Base-by-base conservation (phyloP, 2,888 invertebrate genomes). In the Leucophenga maculata region DNA sequence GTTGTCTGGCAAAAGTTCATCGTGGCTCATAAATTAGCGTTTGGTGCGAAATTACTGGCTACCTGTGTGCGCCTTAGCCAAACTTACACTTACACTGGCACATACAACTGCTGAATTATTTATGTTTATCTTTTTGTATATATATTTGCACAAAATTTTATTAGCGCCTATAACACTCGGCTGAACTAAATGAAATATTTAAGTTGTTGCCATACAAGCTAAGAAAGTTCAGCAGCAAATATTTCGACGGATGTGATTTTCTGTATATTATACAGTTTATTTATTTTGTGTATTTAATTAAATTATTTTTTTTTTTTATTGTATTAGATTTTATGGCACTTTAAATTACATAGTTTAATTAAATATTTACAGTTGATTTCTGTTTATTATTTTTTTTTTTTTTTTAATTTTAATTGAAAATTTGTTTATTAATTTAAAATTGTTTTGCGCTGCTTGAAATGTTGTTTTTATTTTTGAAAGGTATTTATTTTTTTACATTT, bases 171-270 rank as follows among this genome's bases (percentile, higher is more conserved):
- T 79, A 75, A 74, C 71, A 77, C 75, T 70, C 72, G 59, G 68
- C 32, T 70, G 32, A 68, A 71, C 70, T 71, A 76, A 75, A 81
- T 83, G 80, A 79, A 80, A 80, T 83, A 83, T 82, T 83, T 76
- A 83, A 78, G 73, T 14, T n/a, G 46, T n/a, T 46, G 52, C 66
- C 44, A 22, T 22, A 13, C n/a, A 52, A 32, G 26, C n/a, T 39
- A 13, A 26, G n/a, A n/a, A n/a, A n/a, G n/a, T n/a, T n/a, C 39
- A 39, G 39, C 39, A 11, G 39, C 3, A 8, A 6, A 8, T 39
- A 39, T 39, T 39, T 11, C 39, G 39, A 39, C 39, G 39, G 39
- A 39, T 39, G 39, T 39, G 39, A 39, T 39, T 39, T 8, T 39
- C n/a, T 39, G 26, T 26, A 26, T 26, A 26, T 26, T 26, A 2